These are phyloP conservation scores for Ctenicera cuprea DNA, from an alignment of 2,888 invertebrate species.

Conservation along the genomic window DNA sequence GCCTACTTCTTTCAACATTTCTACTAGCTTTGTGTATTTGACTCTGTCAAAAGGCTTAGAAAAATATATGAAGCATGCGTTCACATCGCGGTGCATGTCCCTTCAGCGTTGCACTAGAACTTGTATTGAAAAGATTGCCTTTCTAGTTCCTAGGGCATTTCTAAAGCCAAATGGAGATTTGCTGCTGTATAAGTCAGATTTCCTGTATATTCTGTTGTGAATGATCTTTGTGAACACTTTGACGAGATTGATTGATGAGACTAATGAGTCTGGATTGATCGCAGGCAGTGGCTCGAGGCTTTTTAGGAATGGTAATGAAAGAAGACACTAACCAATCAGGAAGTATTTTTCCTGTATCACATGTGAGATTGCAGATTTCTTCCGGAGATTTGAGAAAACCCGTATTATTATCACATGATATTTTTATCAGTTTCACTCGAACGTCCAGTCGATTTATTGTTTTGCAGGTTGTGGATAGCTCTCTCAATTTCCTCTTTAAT, in stretches of 20 bases:
- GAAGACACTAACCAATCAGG: slow-evolving; percentile 30
- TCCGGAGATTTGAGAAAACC: not conserved
- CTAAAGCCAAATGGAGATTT: slow-evolving; percentile 48
- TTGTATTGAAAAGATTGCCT: slow-evolving; percentile 31
- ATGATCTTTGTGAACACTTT: slow-evolving; percentile 26
- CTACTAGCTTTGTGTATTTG: slow-evolving; percentile 39
- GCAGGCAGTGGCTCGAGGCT: not conserved
- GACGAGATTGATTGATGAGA: not conserved
- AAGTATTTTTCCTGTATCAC: slow-evolving; percentile 23
- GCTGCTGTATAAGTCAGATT: slow-evolving; percentile 42
- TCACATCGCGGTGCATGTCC: slow-evolving; percentile 42
- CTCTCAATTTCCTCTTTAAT: too few species aligned
- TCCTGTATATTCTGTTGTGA: slow-evolving; percentile 37
- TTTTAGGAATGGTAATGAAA: slow-evolving; percentile 30
- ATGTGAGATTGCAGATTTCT: slow-evolving; percentile 20
- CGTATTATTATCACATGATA: not conserved
- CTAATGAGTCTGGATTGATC: not conserved
- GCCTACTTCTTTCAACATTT: slow-evolving; percentile 36
- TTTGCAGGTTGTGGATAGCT: too few species aligned
- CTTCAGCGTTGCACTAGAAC: slow-evolving; percentile 41
- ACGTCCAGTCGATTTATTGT: not conserved
- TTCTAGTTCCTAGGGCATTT: slow-evolving; percentile 47
- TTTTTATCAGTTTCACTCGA: not conserved
- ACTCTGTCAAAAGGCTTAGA: slow-evolving; percentile 48
- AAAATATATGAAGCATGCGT: slow-evolving; percentile 38